Evolutionary conservation across 2,888 invertebrate species (phyloP), one percentile per base, ranked within the genome.

Genomic region (Tetropium fuscum): DNA sequence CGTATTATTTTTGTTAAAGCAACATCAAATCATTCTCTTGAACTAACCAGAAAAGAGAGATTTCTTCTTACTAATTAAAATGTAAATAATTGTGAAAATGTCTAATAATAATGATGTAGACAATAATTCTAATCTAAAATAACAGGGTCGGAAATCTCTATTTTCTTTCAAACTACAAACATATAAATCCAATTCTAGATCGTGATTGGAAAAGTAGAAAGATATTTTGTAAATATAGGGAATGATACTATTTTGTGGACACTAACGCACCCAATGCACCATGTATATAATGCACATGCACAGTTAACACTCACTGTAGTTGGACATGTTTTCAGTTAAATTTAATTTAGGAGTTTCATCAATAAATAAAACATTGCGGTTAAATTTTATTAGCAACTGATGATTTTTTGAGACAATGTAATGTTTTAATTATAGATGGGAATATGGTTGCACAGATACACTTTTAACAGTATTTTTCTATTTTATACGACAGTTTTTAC

Each of bases 251-350:
- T 53, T 68, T 47, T 65, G 61, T 65, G 58, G 34, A 66, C 66
- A 66, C 64, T 59, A 55, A 60, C 54, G 71, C 71, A 72, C 71
- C 57, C 48, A 56, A 63, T 73, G 73, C 73, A 72, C 72, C 54
- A 58, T 73, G 72, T 72, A 72, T 67, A 73, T 72, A 74, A 56
- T 70, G 68, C 69, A 70, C 70, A 67, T 69, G 71, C 71, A 71
- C 71, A 64, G 53, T 47, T 43, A 66, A 54, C 53, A 62, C 57
- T 51, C 66, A 68, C 66, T 59, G 68, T 69, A 69, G 67, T 58
- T 60, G 19, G 43, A 36, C 41, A 44, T 51, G 45, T 47, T 53
- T 48, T 48, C 22, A 32, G 27, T 40, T 8, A 11, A n/a, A 27
- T 18, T 19, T 8, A 22, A 27, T 8, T 38, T 36, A 16, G 34